phyloP scores from a whole-genome alignment of 1,140 invertebrate species.

The Paracyclopina nana region DNA sequence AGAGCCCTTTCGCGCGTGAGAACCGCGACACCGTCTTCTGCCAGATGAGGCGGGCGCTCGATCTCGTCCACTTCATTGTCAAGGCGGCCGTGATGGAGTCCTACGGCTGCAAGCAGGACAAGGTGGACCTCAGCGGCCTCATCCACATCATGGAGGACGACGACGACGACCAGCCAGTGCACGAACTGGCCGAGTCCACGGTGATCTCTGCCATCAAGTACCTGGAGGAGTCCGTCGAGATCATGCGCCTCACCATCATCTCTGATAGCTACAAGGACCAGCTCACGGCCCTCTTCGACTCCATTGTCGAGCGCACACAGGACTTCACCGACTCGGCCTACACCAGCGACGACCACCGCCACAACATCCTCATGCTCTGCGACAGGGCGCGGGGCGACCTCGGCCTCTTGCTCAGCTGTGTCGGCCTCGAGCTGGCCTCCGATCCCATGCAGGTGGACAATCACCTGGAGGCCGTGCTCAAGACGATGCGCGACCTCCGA shows the following conservation, averaged over 20 bases:
- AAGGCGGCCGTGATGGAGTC: conserved; percentile 66
- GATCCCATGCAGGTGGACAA: conserved; percentile 8
- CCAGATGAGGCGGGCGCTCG: conserved; percentile 89
- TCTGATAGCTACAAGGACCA: conserved; percentile 33
- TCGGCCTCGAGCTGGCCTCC: conserved; percentile 35
- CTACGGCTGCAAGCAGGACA: conserved; percentile 26
- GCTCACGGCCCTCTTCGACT: conserved; percentile 58
- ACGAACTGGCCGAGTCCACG: conserved; percentile 34
- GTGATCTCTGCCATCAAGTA: conserved; percentile 56
- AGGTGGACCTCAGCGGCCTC: conserved; percentile 23
- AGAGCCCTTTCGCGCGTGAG: conserved; percentile 71
- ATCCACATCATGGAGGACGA: conserved; percentile 26
- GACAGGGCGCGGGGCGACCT: conserved; percentile 66
- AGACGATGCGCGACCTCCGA: conserved; percentile 10
- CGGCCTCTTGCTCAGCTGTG: conserved; percentile 60
- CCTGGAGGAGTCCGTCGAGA: conserved; percentile 61
- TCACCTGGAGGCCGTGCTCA: conserved; percentile 3
- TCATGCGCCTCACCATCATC: conserved; percentile 42
- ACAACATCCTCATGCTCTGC: conserved; percentile 75
- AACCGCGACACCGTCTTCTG: conserved; percentile 93
- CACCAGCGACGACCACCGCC: conserved; percentile 85
- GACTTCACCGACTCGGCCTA: conserved; percentile 99
- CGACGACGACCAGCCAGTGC: conserved; percentile 27
- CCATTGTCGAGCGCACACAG: conserved; percentile 80
- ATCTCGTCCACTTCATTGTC: conserved; percentile 90